Conservation (phyloP, 2,797 vertebrate genomes). For the Smutsia temminckii region DNA sequence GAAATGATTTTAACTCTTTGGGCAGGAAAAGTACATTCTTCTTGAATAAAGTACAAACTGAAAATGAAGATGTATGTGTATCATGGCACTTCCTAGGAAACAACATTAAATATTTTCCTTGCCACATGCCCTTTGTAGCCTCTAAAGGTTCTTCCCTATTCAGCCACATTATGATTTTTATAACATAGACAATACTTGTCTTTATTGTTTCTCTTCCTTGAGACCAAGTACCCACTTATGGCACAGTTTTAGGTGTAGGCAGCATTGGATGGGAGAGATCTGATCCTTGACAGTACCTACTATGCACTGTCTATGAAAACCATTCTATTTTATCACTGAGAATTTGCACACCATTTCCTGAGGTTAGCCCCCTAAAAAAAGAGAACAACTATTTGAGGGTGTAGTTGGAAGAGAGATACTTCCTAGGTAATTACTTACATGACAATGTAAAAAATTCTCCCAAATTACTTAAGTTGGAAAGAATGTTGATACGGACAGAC, state of each 20-base stretch:
- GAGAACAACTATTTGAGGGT: background rate
- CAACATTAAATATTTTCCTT: background rate
- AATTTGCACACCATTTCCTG: background rate
- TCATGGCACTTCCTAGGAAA: background rate
- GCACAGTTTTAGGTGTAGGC: background rate
- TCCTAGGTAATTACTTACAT: slow-evolving; percentile 3
- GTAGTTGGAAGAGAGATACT: background rate
- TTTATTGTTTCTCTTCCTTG: background rate
- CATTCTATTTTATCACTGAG: background rate
- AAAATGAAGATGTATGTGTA: background rate
- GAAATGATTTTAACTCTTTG: background rate
- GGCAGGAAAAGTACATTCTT: background rate
- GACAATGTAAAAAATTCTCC: slow-evolving; percentile 4
- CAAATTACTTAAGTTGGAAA: slow-evolving; percentile 49
- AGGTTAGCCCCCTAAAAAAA: background rate
- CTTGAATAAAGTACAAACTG: background rate
- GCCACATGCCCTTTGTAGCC: background rate
- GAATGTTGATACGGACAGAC: background rate
- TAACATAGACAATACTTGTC: background rate
- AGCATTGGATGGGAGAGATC: background rate
- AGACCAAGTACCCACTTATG: background rate
- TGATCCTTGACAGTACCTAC: background rate
- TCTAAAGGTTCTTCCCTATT: background rate
- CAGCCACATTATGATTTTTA: background rate
- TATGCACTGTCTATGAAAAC: background rate